phyloP scores from a whole-genome alignment of 53 echinoderm and acorn worm species.

The Glandiceps talaboti region DNA sequence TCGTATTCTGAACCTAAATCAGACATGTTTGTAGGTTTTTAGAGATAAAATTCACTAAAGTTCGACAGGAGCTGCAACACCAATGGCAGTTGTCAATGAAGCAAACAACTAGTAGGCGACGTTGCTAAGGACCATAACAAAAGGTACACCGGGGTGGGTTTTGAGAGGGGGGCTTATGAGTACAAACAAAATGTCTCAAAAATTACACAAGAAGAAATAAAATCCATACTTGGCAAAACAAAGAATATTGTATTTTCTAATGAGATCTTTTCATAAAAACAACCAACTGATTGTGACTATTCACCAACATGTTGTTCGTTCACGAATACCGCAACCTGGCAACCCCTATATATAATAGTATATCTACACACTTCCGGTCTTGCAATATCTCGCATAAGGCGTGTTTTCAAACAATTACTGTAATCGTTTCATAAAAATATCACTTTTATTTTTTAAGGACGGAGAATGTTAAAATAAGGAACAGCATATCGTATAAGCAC shows the following conservation, averaged over 20 bases:
- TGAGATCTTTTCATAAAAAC: no score
- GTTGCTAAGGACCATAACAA: background rate
- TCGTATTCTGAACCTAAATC: constrained; percentile 97
- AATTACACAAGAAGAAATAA: no score
- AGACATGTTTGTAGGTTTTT: constrained; percentile 45
- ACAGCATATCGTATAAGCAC: no score
- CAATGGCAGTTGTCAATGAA: background rate
- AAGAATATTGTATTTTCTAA: no score
- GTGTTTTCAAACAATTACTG: no score
- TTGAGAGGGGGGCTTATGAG: background rate
- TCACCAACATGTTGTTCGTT: no score
- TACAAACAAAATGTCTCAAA: no score
- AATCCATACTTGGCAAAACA: no score
- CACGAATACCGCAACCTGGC: background rate
- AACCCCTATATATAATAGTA: background rate
- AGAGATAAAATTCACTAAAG: background rate
- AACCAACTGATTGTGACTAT: no score
- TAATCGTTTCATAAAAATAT: background rate
- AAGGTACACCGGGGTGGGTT: background rate
- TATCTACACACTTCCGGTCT: background rate
- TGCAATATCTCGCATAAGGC: background rate
- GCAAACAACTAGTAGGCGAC: background rate
- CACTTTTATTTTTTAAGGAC: background rate
- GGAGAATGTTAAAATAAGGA: no score
- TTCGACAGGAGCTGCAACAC: background rate